A percentile compares a stretch with the other conserved stretches of the same genome.
phyloP scores from a whole-genome alignment of 2,797 vertebrate species.

The Myripristis jacobus region DNA sequence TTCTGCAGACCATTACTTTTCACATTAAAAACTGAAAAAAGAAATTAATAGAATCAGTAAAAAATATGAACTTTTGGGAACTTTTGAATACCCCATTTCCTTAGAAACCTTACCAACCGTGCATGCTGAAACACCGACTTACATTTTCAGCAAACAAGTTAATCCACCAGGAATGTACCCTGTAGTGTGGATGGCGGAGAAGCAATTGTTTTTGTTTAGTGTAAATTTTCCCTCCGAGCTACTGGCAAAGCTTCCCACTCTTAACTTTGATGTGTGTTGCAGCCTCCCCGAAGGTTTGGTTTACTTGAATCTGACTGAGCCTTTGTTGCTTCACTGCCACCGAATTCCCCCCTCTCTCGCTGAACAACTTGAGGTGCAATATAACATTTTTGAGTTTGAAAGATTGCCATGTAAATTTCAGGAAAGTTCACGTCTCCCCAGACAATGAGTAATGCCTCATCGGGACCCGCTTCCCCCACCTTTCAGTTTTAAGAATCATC shows the following conservation, averaged over 20 bases:
- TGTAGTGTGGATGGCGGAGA: constrained; percentile 38
- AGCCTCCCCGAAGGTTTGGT: constrained; percentile 58
- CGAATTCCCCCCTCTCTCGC: constrained; percentile 28
- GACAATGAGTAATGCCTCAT: constrained; percentile 13
- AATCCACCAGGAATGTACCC: constrained; percentile 56
- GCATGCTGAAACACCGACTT: constrained; percentile 45
- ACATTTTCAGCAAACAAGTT: constrained; percentile 44
- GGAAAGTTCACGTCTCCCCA: constrained; percentile 45
- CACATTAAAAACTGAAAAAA: too few relatives aligned
- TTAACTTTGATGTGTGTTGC: constrained; percentile 64
- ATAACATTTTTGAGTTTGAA: constrained; percentile 45
- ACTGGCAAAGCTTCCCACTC: constrained; percentile 48
- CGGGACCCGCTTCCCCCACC: constrained; percentile 19
- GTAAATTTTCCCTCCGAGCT: constrained; percentile 62
- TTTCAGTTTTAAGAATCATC: constrained; percentile 24
- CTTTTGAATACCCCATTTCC: constrained; percentile 14
- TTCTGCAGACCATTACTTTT: too few relatives aligned
- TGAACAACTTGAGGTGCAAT: constrained; percentile 45
- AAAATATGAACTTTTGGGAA: constrained; percentile 14
- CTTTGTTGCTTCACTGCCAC: constrained; percentile 56
- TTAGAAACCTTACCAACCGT: background rate
- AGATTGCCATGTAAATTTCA: constrained; percentile 41
- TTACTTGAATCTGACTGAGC: constrained; percentile 46
- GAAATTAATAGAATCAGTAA: background rate
- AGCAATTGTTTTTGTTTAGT: constrained; percentile 68